A percentile compares a stretch with the other conserved stretches of the same genome.
These are phyloP conservation scores for Hydra vulgaris DNA, from an alignment of 30 jellyfish, hydroid and myxozoan species.

Conservation along the genomic window DNA sequence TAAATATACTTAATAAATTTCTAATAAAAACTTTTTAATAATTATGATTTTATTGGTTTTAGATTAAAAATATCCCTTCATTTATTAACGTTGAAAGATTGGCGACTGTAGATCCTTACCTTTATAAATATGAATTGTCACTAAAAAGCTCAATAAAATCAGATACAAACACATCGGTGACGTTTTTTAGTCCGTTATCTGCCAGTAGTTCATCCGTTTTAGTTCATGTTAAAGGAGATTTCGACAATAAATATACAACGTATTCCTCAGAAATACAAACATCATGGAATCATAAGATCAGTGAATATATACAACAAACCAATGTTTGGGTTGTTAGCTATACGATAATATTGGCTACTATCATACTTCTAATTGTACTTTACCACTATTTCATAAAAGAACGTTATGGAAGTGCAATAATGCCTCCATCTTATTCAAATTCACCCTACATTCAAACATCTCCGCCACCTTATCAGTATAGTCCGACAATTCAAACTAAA, in stretches of 20 bases:
- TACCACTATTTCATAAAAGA: conserved; percentile 25
- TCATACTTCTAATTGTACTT: conserved; percentile 23
- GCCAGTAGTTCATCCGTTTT: background rate
- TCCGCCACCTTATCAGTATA: conserved; percentile 37
- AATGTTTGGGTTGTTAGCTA: conserved; percentile 31
- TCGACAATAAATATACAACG: background rate
- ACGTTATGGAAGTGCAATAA: conserved; percentile 15
- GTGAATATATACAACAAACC: conserved; percentile 12
- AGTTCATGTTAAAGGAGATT: background rate
- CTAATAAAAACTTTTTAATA: no score
- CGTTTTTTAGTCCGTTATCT: conserved; percentile 17
- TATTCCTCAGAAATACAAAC: background rate
- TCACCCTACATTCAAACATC: conserved; percentile 20
- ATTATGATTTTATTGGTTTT: no score
- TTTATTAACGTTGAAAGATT: conserved; percentile 2
- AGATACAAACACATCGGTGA: conserved; percentile 18
- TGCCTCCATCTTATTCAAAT: conserved; percentile 4
- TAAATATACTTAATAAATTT: background rate
- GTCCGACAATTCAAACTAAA: conserved; percentile 16
- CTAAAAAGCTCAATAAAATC: background rate
- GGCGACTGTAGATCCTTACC: conserved; percentile 5
- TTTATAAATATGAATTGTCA: conserved; percentile 3
- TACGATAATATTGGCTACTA: conserved; percentile 43
- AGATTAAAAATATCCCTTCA: background rate
- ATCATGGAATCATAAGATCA: background rate